These are phyloP conservation scores for Deilephila porcellus DNA, from an alignment of 2,888 invertebrate genomes.

Conservation along the genomic window DNA sequence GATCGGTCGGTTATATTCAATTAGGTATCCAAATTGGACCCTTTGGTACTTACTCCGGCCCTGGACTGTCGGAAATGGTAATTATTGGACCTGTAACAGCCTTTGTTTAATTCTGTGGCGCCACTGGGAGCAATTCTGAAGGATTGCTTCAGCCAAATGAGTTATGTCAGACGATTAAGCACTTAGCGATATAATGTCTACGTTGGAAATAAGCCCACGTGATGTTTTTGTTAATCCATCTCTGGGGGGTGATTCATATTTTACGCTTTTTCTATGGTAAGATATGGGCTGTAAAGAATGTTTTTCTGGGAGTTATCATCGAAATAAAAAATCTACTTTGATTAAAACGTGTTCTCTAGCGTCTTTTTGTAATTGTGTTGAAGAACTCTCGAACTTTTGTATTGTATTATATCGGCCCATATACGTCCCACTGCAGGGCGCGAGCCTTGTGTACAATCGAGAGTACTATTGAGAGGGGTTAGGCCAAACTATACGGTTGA, in stretches of 20 bases:
- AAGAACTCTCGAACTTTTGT: no score
- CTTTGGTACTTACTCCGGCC: constrained; percentile 9
- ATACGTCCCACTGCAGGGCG: no score
- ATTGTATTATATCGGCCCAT: no score
- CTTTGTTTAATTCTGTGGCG: constrained; percentile 42
- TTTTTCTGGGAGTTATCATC: no score
- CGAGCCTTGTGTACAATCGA: no score
- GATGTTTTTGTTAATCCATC: constrained; percentile 33
- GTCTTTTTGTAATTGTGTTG: no score
- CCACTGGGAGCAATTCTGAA: constrained; percentile 49
- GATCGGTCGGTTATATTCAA: constrained; percentile 12
- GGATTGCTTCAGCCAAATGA: constrained; percentile 43
- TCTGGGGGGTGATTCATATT: background rate
- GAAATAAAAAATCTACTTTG: no score
- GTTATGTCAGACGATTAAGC: constrained; percentile 42
- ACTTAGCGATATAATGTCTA: constrained; percentile 35
- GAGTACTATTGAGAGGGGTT: no score
- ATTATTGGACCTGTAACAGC: constrained; percentile 55
- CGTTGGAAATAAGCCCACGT: constrained; percentile 2
- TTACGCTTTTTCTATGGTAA: no score
- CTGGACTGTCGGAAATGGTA: constrained; percentile 35
- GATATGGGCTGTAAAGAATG: background rate
- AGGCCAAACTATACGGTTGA: no score
- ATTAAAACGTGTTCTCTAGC: no score
- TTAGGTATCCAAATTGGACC: constrained; percentile 30